Conservation (phyloP, 1,140 invertebrate genomes). For the Anastrepha obliqua region DNA sequence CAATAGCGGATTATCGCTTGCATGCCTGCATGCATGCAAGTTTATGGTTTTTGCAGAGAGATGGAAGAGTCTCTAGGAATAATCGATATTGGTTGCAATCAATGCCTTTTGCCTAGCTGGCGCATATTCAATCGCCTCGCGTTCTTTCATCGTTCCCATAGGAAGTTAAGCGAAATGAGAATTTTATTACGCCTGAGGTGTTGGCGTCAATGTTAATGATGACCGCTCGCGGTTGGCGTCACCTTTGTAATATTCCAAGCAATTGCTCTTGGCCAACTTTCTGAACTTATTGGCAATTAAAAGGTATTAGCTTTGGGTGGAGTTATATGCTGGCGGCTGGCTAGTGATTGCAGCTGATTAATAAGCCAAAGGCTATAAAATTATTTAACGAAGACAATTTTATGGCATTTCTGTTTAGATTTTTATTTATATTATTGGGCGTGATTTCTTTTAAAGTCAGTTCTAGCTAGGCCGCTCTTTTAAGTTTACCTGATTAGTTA, state of each 20-base stretch:
- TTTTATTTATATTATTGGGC: neutral
- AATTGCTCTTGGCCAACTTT: neutral
- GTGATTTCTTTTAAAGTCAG: no score
- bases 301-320: constrained; percentile 52
- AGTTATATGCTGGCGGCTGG: neutral
- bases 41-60: no score
- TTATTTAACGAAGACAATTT: constrained; percentile 22
- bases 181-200: constrained; percentile 20
- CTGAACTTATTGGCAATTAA: constrained; percentile 29
- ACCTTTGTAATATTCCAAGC: neutral
- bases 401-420: neutral
- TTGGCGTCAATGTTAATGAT: constrained; percentile 11
- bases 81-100: no score
- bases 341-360: neutral
- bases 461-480: no score
- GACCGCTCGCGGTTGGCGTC: neutral
- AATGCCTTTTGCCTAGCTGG: neutral
- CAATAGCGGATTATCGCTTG: no score
- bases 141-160: neutral
- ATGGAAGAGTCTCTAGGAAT: no score
- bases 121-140: neutral
- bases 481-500: neutral
- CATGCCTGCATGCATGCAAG: no score
- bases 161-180: neutral
- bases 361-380: constrained; percentile 1